A percentile compares a stretch with the other conserved stretches of the same genome.
Conservation (phyloP, 1,140 invertebrate genomes). For the Heliothis subflexa region DNA sequence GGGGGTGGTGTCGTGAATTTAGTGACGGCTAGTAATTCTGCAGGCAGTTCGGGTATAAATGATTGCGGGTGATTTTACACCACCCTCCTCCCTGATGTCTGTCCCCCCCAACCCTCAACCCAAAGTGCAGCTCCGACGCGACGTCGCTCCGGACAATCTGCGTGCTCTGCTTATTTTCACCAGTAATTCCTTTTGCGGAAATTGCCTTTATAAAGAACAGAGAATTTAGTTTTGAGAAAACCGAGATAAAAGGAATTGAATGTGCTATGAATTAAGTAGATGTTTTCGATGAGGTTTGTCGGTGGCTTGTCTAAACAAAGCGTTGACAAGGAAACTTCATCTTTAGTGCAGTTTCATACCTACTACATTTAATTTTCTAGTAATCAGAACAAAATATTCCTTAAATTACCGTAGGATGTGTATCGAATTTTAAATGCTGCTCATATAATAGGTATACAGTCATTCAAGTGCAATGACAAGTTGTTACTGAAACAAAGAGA, state of each 20-base stretch:
- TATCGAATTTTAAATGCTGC: no score
- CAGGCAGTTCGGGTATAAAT: slow-evolving; percentile 85
- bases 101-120: slow-evolving; percentile 64
- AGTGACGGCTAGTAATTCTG: slow-evolving; percentile 82
- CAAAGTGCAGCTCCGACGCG: slow-evolving; percentile 79
- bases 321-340: no score
- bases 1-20: slow-evolving; percentile 64
- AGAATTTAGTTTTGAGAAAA: slow-evolving; percentile 66
- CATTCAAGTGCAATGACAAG: no score
- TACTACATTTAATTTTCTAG: no score
- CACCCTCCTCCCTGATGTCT: slow-evolving; percentile 71
- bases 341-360: no score
- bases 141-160: slow-evolving; percentile 84
- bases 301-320: neutral
- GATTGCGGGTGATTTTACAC: slow-evolving; percentile 85
- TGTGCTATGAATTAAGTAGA: slow-evolving; percentile 28
- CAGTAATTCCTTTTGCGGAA: slow-evolving; percentile 82
- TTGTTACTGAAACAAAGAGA: neutral
- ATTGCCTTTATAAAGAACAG: slow-evolving; percentile 82
- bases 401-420: no score
- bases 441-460: no score
- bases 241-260: slow-evolving; percentile 57
- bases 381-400: no score
- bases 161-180: slow-evolving; percentile 85
- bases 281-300: neutral